Evolutionary conservation across 2,888 invertebrate genomes (phyloP), one percentile per base, ranked within the genome.

Genomic region (Anthoptus insignis): DNA sequence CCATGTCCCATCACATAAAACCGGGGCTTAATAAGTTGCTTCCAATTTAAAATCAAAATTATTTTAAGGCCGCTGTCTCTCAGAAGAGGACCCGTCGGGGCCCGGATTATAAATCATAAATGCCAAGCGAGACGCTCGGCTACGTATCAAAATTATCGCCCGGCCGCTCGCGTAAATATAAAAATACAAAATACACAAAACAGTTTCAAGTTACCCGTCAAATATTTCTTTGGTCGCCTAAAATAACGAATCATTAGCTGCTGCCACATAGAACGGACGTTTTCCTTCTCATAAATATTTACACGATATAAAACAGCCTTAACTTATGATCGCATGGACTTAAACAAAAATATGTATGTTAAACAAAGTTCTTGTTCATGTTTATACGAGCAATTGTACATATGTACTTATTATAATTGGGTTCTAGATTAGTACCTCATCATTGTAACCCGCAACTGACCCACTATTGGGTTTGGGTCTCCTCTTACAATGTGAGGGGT

Each of bases 41-140:
- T 88, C 86, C 87, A 90, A 91, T 89, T 90, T 88, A 86, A 89
- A 88, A 84, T 83, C 81, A 81, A 89, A 89, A 88, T 88, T 87
- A 88, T 88, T 89, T 84, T 79, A 82, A 86, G 84, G 72, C 81
- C 79, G 84, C 86, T 87, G 89, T 88, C 89, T 86, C 86, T 83
- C 82, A 80, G 83, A 83, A 82, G 80, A 81, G 86, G 86, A 85
- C 84, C 82, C 84, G 87, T 86, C 86, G 86, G 83, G 78, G 88
- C 82, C 87, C 82, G 84, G 89, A 88, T 89, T 91, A 90, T 91
- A 91, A 91, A 91, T 91, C 91, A 91, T 89, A 90, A 87, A 84
- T 86, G 90, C 89, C 91, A 88, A 86, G 88, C 89, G 86, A 87
- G 80, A 77, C 79, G 79, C 78, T 82, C 82, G 80, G 81, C 79